Evolutionary conservation across 2,797 vertebrate genomes (phyloP), one percentile per base, ranked within the genome.

Genomic region (Thalassophryne amazonica): DNA sequence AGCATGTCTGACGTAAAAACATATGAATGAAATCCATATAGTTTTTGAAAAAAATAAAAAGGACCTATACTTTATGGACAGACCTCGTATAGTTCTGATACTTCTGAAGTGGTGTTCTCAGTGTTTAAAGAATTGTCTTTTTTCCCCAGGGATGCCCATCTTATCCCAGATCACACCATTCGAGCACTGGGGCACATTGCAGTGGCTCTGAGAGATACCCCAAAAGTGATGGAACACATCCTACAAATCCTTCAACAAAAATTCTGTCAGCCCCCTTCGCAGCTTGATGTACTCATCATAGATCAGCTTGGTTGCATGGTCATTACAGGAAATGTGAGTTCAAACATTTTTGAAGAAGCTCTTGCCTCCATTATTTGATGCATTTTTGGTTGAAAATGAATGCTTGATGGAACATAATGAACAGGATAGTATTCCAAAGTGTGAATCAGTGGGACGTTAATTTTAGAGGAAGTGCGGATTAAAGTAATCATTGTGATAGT

Each of bases 161-260:
- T 99, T 30, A 98, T 99, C 81, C 97, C 94, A 3, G 95, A 99
- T 69, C 97, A 99, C 81, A 99, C 96, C 33, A 99, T 99, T 67
- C 92, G 96, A 59, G 92, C 93, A 0, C 73, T 99, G 64, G 97
- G 97, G 12, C 95, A 98, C 84, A 99, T 99, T 9, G 93, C 95
- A 0, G 96, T 97, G 49, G 95, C 96, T 4, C 83, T 99, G 68
- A 91, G 97, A 69, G 97, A 98, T 76, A 95, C 94, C 3, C 94
- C 95, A 0, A 95, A 93, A 80, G 93, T 97, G 60, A 99, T 98
- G 95, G 94, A 97, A 60, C 94, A 96, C 33, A 99, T 99, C 69
- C 83, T 99, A 25, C 97, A 99, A 85, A 98, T 99, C 80, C 88
- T 99, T 2, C 96, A 99, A 77, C 97, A 98, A 69, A 99, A 98